These are phyloP conservation scores for Siderastrea radians DNA, from an alignment of 92 coral and sea anemone genomes.

Conservation along the genomic window DNA sequence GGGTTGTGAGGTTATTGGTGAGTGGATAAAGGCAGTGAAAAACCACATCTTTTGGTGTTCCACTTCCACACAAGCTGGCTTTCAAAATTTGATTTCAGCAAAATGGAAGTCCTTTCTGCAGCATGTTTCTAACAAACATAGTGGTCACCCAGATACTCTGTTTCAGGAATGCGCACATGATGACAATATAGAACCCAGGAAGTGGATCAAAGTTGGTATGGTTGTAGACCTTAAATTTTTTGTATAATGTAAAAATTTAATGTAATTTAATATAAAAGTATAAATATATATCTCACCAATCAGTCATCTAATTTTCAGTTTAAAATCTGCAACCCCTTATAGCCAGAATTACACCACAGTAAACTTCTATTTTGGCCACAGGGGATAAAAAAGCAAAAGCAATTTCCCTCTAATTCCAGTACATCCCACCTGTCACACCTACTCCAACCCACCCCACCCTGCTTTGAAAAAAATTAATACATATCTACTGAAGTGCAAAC, in stretches of 20 bases:
- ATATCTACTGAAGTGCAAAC: neutral
- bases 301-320: neutral
- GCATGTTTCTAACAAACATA: constrained; percentile 56
- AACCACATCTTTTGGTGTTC: constrained; percentile 61
- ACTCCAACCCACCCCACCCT: no score
- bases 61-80: constrained; percentile 53
- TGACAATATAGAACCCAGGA: constrained; percentile 44
- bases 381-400: no score
- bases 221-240: neutral
- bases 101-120: constrained; percentile 59
- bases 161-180: constrained; percentile 61
- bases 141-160: constrained; percentile 25
- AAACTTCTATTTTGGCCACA: no score
- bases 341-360: no score
- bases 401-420: no score
- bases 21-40: constrained; percentile 54
- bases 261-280: neutral
- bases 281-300: neutral
- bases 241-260: neutral
- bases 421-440: no score
- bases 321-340: no score
- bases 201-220: constrained; percentile 54
- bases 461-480: no score
- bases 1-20: constrained; percentile 49
- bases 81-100: constrained; percentile 50